Evolutionary conservation across 2,113 vertebrate species (phyloP).

Genomic region (Caloenas nicobarica): DNA sequence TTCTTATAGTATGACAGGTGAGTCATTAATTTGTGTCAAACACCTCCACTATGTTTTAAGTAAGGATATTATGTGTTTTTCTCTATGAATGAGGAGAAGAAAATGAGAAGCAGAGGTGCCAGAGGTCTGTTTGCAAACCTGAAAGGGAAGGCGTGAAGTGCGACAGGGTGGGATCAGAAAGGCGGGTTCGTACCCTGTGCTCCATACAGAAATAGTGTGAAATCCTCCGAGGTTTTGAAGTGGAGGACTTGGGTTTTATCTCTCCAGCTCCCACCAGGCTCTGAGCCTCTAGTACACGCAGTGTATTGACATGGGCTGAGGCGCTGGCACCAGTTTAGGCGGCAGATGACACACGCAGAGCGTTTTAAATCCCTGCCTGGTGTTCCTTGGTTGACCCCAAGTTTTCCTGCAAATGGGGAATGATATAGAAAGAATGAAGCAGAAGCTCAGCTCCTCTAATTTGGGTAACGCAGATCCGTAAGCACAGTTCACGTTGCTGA

Average conservation of each 20-base stretch:
- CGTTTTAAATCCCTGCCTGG: not conserved
- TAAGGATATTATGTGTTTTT: not conserved
- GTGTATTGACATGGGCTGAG: not conserved
- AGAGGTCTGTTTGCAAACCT: constrained; percentile 34
- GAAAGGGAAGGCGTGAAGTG: not conserved
- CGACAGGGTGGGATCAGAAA: not conserved
- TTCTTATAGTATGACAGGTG: not conserved
- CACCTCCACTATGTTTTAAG: not conserved
- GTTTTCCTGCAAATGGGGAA: not conserved
- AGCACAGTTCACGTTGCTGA: accelerated
- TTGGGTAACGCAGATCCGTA: not conserved
- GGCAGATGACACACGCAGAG: not conserved
- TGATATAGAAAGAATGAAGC: not conserved
- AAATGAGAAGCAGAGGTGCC: not conserved
- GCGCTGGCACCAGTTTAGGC: not conserved
- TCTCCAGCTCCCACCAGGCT: not conserved
- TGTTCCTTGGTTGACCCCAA: not conserved
- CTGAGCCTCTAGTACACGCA: not conserved
- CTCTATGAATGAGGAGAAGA: not conserved
- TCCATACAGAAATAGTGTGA: not conserved
- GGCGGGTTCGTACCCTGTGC: not conserved
- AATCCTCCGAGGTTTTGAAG: not conserved
- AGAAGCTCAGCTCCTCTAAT: not conserved
- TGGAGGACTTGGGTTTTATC: not conserved
- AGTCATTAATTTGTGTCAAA: constrained; percentile 27